Conservation (phyloP, 2,888 invertebrate genomes). For the Aspidapion aeneum region DNA sequence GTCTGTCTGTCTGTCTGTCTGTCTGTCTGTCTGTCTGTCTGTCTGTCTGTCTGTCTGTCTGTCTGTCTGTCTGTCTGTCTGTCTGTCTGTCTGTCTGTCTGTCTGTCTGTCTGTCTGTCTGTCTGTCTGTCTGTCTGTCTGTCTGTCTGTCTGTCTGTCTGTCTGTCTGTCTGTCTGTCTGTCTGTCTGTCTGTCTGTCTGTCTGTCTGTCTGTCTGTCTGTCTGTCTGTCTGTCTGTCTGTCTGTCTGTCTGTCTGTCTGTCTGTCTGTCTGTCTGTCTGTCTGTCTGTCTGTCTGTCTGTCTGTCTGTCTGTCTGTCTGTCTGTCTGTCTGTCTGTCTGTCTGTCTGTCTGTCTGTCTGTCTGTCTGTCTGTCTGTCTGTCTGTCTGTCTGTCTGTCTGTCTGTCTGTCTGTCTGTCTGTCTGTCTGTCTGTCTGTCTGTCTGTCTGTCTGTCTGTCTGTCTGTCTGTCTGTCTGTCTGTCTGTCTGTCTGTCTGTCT, state of each 20-base stretch:
- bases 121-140: slow-evolving; percentile 16
- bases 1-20: slow-evolving; percentile 15
- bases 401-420: slow-evolving; percentile 15
- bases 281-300: slow-evolving; percentile 17
- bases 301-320: slow-evolving; percentile 17
- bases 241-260: slow-evolving; percentile 17
- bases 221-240: slow-evolving; percentile 14
- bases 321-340: slow-evolving; percentile 17
- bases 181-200: slow-evolving; percentile 17
- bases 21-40: slow-evolving; percentile 14
- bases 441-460: slow-evolving; percentile 16
- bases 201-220: slow-evolving; percentile 16
- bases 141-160: slow-evolving; percentile 11
- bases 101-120: slow-evolving; percentile 14
- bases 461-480: slow-evolving; percentile 17
- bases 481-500: slow-evolving; percentile 13
- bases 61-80: slow-evolving; percentile 15
- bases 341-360: slow-evolving; percentile 14
- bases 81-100: slow-evolving; percentile 15
- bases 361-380: slow-evolving; percentile 14
- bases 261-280: slow-evolving; percentile 17
- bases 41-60: slow-evolving; percentile 17
- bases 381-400: slow-evolving; percentile 16
- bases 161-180: slow-evolving; percentile 10
- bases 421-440: slow-evolving; percentile 17